Conservation (phyloP, 2,797 vertebrate genomes). For the Ceryle rudis region DNA sequence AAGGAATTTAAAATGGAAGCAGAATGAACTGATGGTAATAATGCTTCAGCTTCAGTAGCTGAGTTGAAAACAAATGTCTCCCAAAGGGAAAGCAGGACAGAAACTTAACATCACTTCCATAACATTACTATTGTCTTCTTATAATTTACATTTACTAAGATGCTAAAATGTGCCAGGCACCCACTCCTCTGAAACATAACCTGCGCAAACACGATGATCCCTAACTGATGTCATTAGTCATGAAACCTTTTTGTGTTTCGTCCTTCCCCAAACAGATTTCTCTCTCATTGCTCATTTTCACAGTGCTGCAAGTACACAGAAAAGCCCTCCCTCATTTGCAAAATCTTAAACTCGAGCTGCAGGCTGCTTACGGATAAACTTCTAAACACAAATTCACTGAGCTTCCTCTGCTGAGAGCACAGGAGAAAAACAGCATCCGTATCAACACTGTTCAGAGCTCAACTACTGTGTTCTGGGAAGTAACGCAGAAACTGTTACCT, state of each 20-base stretch:
- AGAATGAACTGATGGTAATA: neutral
- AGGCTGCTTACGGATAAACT: neutral
- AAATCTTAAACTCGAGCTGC: neutral
- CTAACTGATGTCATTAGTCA: neutral
- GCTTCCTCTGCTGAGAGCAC: neutral
- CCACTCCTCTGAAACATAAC: neutral
- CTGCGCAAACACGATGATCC: neutral
- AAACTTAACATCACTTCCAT: neutral
- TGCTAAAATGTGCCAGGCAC: neutral
- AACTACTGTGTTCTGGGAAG: neutral
- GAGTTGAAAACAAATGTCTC: neutral
- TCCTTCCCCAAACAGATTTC: neutral
- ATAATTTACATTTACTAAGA: neutral
- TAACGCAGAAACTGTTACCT: neutral
- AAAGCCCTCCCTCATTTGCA: neutral
- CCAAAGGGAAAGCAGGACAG: neutral
- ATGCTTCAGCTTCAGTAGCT: neutral
- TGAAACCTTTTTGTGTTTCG: neutral
- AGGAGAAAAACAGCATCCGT: neutral
- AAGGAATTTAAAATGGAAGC: neutral
- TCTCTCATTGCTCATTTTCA: neutral
- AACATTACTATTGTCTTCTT: neutral
- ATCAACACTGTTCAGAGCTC: neutral
- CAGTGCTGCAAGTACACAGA: neutral
- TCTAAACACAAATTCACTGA: neutral